Evolutionary conservation across 1,140 invertebrate genomes (phyloP).

Genomic region (Lasioglossum albipes): DNA sequence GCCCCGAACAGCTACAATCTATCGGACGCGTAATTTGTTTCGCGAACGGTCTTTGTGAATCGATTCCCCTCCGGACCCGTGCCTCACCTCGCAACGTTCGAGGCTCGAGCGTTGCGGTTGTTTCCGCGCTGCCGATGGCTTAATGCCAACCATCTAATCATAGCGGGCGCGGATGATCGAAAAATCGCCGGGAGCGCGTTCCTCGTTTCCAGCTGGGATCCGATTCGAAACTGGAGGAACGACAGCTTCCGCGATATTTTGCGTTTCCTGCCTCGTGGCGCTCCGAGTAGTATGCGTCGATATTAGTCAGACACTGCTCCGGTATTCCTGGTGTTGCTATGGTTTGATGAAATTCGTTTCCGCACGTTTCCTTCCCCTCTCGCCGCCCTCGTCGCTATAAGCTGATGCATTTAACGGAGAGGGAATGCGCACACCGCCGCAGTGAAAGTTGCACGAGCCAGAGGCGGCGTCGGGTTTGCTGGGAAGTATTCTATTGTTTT

Average conservation of each 20-base stretch:
- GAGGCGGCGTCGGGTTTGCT: too few relatives aligned
- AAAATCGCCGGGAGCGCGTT: background rate
- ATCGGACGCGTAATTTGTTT: slow-evolving; percentile 25
- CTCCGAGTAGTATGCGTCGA: too few relatives aligned
- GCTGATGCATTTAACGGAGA: slow-evolving; percentile 60
- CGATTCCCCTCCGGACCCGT: background rate
- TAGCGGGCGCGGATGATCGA: background rate
- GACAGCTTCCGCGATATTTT: too few relatives aligned
- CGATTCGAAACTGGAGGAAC: background rate
- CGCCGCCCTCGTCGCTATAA: background rate
- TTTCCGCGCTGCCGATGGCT: slow-evolving; percentile 5
- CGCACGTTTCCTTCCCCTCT: slow-evolving; percentile 5
- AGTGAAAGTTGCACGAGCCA: too few relatives aligned
- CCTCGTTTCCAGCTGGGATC: too few relatives aligned
- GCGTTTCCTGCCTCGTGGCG: too few relatives aligned
- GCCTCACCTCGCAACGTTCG: too few relatives aligned
- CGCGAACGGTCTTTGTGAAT: background rate
- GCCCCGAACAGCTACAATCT: background rate
- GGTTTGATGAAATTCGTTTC: slow-evolving; percentile 37
- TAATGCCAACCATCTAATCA: slow-evolving; percentile 17
- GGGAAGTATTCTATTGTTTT: too few relatives aligned
- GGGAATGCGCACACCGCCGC: background rate
- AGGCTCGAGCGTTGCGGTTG: background rate
- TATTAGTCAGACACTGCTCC: too few relatives aligned
- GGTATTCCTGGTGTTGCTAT: too few relatives aligned